Conservation (phyloP, 1,140 invertebrate species). For the Trialeurodes vaporariorum region DNA sequence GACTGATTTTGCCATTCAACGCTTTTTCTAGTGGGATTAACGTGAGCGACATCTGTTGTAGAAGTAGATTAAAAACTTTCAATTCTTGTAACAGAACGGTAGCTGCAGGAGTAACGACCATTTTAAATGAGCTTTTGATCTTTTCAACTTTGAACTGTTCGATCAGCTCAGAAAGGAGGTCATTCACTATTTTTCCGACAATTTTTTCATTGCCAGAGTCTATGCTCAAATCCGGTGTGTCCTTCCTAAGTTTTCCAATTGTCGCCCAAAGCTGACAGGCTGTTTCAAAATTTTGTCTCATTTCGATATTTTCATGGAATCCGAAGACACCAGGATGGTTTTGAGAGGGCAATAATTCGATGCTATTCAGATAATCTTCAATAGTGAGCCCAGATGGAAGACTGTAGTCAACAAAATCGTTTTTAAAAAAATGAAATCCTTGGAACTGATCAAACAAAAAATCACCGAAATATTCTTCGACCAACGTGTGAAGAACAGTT, state of each 20-base stretch:
- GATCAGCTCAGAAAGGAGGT: conserved; percentile 40
- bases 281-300: conserved; percentile 53
- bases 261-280: conserved; percentile 70
- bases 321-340: conserved; percentile 81
- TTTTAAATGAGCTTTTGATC: conserved; percentile 8
- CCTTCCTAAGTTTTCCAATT: conserved; percentile 76
- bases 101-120: conserved; percentile 56
- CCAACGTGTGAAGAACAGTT: conserved; percentile 70
- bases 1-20: conserved; percentile 70
- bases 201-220: conserved; percentile 65
- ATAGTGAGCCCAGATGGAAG: conserved; percentile 56
- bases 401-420: conserved; percentile 60
- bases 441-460: conserved; percentile 83
- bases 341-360: conserved; percentile 56
- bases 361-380: conserved; percentile 52
- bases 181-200: conserved; percentile 63
- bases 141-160: conserved; percentile 2
- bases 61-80: conserved; percentile 71
- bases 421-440: conserved; percentile 75
- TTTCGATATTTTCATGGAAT: conserved; percentile 84
- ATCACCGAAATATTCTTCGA: conserved; percentile 88
- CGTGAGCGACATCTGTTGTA: conserved; percentile 55
- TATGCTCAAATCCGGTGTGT: conserved; percentile 45
- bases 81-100: conserved; percentile 81
- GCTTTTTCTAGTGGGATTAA: conserved; percentile 57